Percentiles rank a stretch among this genome's conserved stretches.
phyloP scores from a whole-genome alignment of 2,797 vertebrate species.

The Sphaeramia orbicularis region DNA sequence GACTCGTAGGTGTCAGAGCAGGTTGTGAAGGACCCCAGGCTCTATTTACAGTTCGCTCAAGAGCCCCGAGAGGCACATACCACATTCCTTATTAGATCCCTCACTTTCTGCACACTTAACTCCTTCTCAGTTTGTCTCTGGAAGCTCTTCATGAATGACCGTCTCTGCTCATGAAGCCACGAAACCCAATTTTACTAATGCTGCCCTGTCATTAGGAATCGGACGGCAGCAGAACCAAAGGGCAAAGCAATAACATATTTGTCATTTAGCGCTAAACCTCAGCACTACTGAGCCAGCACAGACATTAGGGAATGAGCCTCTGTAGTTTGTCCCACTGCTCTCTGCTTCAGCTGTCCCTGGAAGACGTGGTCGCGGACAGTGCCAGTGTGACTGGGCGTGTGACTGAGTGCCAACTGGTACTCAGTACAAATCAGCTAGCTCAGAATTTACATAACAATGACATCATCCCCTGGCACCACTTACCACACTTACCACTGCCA shows the following conservation, averaged over 20 bases:
- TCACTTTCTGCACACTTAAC: not conserved
- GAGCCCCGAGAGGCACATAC: not conserved
- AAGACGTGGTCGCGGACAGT: constrained; percentile 39
- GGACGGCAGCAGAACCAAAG: not conserved
- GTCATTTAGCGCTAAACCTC: not conserved
- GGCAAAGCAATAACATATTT: not conserved
- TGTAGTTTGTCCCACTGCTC: constrained; percentile 2
- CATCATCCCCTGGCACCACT: constrained; percentile 75
- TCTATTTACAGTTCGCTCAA: not conserved
- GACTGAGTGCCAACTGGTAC: constrained; percentile 76
- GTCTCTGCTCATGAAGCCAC: not conserved
- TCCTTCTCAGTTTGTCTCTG: not conserved
- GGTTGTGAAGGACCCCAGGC: not conserved
- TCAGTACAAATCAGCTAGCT: constrained; percentile 57
- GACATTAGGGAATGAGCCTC: not conserved
- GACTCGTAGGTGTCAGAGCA: not conserved
- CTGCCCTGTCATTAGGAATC: not conserved
- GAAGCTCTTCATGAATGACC: not conserved
- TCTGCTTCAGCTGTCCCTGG: constrained; percentile 18
- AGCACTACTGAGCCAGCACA: not conserved
- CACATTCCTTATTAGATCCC: too few relatives aligned
- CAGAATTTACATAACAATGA: constrained; percentile 84
- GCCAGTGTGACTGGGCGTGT: constrained; percentile 58
- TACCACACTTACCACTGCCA: constrained; percentile 44
- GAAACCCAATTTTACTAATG: not conserved